Evolutionary conservation across 2,888 invertebrate species (phyloP).

Genomic region (Invenusta paracnida): DNA sequence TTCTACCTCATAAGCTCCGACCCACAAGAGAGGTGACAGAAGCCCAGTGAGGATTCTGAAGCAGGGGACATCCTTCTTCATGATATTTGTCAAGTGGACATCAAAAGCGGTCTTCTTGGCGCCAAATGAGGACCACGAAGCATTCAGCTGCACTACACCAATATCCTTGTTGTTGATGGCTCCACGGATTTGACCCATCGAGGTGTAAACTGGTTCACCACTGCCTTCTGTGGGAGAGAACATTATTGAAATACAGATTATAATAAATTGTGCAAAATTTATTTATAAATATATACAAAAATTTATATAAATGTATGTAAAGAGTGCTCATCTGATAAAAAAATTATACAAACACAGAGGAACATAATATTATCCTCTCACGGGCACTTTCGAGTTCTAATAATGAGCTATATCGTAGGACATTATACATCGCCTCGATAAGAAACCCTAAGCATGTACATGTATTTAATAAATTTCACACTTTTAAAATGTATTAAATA

Average conservation of each 20-base stretch:
- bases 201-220: neutral
- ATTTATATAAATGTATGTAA: no score
- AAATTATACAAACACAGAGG: no score
- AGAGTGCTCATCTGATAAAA: no score
- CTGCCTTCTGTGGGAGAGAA: neutral
- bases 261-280: no score
- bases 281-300: no score
- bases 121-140: neutral
- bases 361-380: no score
- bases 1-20: conserved; percentile 33
- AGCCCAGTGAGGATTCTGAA: conserved; percentile 7
- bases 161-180: conserved; percentile 13
- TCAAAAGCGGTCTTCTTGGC: neutral
- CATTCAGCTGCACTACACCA: conserved; percentile 32
- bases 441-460: no score
- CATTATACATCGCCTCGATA: no score
- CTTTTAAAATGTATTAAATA: no score
- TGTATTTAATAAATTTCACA: no score
- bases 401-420: no score
- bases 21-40: conserved; percentile 30
- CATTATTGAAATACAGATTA: neutral
- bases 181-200: conserved; percentile 33
- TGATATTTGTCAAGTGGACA: neutral
- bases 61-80: conserved; percentile 17
- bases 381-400: no score